These are phyloP conservation scores for Magallana ariakensis DNA, from an alignment of 1,140 invertebrate genomes.

Conservation along the genomic window DNA sequence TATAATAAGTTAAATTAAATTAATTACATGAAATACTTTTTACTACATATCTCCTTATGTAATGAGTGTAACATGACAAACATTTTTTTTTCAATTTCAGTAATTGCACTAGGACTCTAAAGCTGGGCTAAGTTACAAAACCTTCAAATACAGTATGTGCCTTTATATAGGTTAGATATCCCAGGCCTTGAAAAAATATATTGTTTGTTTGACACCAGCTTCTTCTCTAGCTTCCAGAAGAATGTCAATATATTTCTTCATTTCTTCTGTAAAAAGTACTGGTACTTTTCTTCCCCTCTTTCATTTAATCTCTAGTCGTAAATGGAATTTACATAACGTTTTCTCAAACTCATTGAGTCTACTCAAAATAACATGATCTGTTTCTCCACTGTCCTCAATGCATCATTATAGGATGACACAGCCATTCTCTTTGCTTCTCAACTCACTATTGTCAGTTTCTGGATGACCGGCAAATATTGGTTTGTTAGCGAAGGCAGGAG, in stretches of 20 bases:
- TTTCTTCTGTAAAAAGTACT: too few relatives aligned
- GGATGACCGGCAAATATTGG: too few relatives aligned
- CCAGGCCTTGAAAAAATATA: background rate
- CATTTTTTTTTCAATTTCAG: too few relatives aligned
- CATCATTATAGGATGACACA: background rate
- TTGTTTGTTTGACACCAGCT: background rate
- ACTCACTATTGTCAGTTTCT: too few relatives aligned
- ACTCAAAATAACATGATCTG: background rate
- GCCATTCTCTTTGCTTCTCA: slow-evolving; percentile 17
- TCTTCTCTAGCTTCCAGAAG: background rate
- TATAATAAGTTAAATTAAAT: too few relatives aligned
- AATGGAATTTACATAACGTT: background rate
- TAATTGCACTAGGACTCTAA: slow-evolving; percentile 26
- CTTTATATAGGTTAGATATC: background rate
- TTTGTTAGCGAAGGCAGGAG: too few relatives aligned
- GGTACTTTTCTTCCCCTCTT: slow-evolving; percentile 25
- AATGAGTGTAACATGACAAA: too few relatives aligned
- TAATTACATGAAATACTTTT: too few relatives aligned
- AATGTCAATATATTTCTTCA: background rate
- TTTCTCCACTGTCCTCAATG: background rate
- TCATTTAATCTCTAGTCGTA: background rate
- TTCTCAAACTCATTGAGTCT: slow-evolving; percentile 1
- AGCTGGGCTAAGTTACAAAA: background rate
- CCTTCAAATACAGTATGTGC: background rate
- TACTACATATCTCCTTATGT: too few relatives aligned